Base-by-base conservation (phyloP, 2,113 vertebrate species). In the Mesembrinibis cayennensis region DNA sequence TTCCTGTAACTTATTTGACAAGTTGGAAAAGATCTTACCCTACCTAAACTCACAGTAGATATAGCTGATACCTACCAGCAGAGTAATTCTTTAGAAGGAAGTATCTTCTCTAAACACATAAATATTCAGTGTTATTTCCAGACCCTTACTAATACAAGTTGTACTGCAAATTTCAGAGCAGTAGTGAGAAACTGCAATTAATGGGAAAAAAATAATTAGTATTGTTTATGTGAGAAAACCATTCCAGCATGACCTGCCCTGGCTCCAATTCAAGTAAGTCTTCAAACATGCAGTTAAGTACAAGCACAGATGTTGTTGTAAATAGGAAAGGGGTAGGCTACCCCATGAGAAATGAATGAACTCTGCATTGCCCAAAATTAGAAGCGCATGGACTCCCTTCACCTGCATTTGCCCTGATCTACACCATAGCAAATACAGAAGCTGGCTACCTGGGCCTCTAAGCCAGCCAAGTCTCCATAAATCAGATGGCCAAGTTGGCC, bases 231-330 rank as follows among this genome's bases (percentile, higher is more conserved):
- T 70, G 62, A 96, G 88, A 86, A 93, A 89, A 67, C 20, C 10
- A 15, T 92, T 93, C 45, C 66, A 93, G 34, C 45, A 73, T 69
- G 89, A 95, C 76, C 86, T 93, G 86, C 63, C 58, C 61, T 94
- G 94, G 89, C 89, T 95, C 52, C 10, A 14, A 74, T 74, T 91
- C 83, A 94, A 92, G 62, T 20, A 65, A 87, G 26, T 74, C 91
- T 87, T 90, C 69, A 84, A 95, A 81, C 15, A 32, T 4, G 30
- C 61, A 59, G 73, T 61, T 93, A 93, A 89, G 52, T 74, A 71
- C 72, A 89, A 92, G 55, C 72, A 80, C 89, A 96, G 87, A 87
- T 84, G 83, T 47, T 95, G 69, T 19, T 59, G 63, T 89, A 92
- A 94, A 95, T 55, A 96, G 83, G 83, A 83, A 89, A 83, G 40